A percentile compares a stretch with the other conserved stretches of the same genome.
Conservation (phyloP, 2,113 vertebrate genomes). For the Ictidomys tridecemlineatus region DNA sequence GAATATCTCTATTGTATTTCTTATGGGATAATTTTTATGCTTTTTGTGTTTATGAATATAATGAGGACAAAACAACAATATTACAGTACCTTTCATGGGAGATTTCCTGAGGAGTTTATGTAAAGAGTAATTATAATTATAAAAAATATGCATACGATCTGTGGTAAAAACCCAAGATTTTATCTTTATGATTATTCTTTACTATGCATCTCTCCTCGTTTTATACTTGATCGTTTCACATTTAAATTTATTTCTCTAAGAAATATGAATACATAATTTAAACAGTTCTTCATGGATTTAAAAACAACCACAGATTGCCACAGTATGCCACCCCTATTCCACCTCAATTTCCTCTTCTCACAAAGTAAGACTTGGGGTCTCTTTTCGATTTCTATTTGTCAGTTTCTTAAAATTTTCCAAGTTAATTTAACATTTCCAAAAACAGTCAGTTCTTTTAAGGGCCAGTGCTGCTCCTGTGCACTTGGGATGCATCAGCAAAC, state of each 20-base stretch:
- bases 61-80: neutral
- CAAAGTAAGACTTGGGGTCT: neutral
- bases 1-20: neutral
- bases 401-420: neutral
- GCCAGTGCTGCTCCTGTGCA: neutral
- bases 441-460: neutral
- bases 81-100: neutral
- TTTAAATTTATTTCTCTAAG: neutral
- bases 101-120: neutral
- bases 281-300: neutral
- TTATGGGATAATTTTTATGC: neutral
- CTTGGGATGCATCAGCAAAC: neutral
- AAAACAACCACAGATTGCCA: neutral
- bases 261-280: neutral
- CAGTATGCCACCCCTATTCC: neutral
- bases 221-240: neutral
- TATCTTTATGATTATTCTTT: neutral
- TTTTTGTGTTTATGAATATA: neutral
- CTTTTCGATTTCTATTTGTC: neutral
- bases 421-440: neutral
- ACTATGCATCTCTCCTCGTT: neutral
- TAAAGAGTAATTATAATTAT: neutral
- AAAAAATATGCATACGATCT: neutral
- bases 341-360: neutral
- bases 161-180: neutral